A percentile compares a stretch with the other conserved stretches of the same genome.
These are phyloP conservation scores for Patella caerulea DNA, from an alignment of 2,888 invertebrate genomes.

Conservation along the genomic window DNA sequence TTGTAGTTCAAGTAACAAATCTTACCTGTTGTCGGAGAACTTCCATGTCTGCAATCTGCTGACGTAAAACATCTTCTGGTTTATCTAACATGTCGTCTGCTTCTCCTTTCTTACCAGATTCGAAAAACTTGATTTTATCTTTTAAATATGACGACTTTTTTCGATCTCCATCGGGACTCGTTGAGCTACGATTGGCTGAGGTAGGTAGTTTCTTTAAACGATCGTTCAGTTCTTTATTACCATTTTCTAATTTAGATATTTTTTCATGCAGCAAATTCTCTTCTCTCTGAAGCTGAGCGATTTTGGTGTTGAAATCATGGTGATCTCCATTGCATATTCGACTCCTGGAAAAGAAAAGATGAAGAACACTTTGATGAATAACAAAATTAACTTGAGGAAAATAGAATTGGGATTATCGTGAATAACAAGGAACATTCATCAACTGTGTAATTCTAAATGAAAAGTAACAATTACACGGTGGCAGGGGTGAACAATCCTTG, in stretches of 20 bases:
- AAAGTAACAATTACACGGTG: no score
- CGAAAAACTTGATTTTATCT: not conserved
- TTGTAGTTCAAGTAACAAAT: not conserved
- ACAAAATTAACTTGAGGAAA: no score
- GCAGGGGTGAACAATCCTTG: no score
- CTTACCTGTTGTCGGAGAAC: conserved; percentile 62
- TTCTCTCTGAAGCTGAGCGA: not conserved
- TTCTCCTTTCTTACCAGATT: not conserved
- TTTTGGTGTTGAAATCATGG: not conserved
- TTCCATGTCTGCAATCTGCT: conserved; percentile 64
- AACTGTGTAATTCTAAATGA: no score
- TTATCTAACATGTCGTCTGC: conserved; percentile 54
- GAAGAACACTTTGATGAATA: no score
- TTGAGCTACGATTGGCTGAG: not conserved
- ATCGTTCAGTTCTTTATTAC: not conserved
- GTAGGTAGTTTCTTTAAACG: not conserved
- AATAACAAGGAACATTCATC: no score
- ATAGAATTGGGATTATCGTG: no score
- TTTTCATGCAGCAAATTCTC: not conserved
- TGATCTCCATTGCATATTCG: not conserved
- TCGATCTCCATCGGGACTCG: not conserved
- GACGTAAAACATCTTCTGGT: conserved; percentile 62
- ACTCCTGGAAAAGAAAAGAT: no score
- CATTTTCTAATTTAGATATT: not conserved
- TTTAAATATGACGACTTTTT: not conserved